phyloP scores from a whole-genome alignment of 2,113 vertebrate genomes.

The Pedetes capensis region DNA sequence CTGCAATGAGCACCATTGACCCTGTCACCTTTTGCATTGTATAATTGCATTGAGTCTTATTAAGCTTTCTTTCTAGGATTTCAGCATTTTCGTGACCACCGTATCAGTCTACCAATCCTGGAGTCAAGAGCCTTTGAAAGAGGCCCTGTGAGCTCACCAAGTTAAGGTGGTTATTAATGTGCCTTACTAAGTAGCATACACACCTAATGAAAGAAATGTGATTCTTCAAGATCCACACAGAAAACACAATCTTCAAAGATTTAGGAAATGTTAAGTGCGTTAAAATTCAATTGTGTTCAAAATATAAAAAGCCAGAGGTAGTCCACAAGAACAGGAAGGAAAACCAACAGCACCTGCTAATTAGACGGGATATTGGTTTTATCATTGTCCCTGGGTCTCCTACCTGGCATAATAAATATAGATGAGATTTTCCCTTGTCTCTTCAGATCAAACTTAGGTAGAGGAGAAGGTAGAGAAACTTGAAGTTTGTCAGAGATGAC shows the following conservation, averaged over 20 bases:
- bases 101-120: not conserved
- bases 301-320: not conserved
- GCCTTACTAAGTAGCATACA: not conserved
- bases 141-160: not conserved
- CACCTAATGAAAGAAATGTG: not conserved
- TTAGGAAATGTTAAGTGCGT: constrained; percentile 3
- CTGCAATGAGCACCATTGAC: not conserved
- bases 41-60: not conserved
- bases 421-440: not conserved
- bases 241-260: constrained; percentile 21
- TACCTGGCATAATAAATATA: not conserved
- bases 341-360: constrained; percentile 27
- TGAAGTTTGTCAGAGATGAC: not conserved
- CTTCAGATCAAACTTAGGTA: not conserved
- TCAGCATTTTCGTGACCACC: not conserved
- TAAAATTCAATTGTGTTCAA: constrained; percentile 28
- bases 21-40: not conserved
- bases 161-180: not conserved
- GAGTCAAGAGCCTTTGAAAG: not conserved
- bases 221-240: not conserved
- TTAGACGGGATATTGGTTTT: constrained; percentile 26
- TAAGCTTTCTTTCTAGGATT: not conserved
- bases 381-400: not conserved
- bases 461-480: not conserved
- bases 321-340: not conserved